Percentiles rank a stretch among this genome's conserved stretches.
Evolutionary conservation across 1,140 invertebrate species (phyloP).

Genomic region (Euura lappo): DNA sequence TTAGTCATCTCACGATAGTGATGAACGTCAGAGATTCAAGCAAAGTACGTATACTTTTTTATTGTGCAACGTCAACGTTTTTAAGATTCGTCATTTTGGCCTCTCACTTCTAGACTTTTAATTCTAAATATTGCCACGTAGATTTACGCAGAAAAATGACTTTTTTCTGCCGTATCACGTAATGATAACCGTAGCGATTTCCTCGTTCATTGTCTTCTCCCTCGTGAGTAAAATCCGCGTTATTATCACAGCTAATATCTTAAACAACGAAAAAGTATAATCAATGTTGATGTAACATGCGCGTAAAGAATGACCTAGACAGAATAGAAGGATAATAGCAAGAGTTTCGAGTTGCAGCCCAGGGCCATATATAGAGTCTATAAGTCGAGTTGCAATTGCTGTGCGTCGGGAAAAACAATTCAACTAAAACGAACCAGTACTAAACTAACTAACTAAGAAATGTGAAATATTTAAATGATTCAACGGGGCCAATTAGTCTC

Average conservation of each 20-base stretch:
- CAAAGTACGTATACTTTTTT: not conserved
- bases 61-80: not conserved
- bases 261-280: too few relatives aligned
- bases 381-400: too few relatives aligned
- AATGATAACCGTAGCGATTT: not conserved
- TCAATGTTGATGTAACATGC: too few relatives aligned
- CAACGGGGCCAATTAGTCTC: constrained; percentile 29
- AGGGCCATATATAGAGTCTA: too few relatives aligned
- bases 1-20: too few relatives aligned
- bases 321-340: too few relatives aligned
- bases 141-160: not conserved
- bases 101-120: not conserved
- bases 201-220: not conserved
- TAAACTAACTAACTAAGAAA: not conserved
- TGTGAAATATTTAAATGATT: constrained; percentile 26
- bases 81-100: not conserved
- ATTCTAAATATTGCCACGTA: not conserved
- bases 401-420: constrained; percentile 20
- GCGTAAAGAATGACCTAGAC: too few relatives aligned
- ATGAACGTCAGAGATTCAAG: too few relatives aligned
- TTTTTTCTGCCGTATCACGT: not conserved
- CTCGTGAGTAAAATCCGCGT: too few relatives aligned
- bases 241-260: too few relatives aligned
- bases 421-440: not conserved
- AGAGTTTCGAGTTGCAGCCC: too few relatives aligned